Evolutionary conservation across 2,797 vertebrate species (phyloP), one percentile per base, ranked within the genome.

Genomic region (Arctocebus calabarensis): DNA sequence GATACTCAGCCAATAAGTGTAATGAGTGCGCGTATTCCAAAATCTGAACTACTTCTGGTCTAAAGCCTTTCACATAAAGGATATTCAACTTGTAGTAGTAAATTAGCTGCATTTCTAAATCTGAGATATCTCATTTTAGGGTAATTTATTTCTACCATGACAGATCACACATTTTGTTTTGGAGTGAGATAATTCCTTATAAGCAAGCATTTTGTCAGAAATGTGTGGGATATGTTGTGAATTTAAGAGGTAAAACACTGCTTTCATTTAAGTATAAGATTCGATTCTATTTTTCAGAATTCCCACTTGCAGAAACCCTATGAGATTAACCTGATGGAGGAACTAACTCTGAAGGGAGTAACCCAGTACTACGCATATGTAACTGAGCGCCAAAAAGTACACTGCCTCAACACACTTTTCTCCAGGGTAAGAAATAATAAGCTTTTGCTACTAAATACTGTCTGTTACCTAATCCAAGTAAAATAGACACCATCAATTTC

Each of bases 301-400:
- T 96, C 99, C 89, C 99, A 99, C 98, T 98, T 99, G 98, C 99
- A 99, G 98, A 99, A 99, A 98, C 99, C 99, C 74, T 99, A 99
- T 1, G 99, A 99, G 98, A 99, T 99, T 98, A 99, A 99, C 98
- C 98, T 99, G 96, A 99, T 99, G 99, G 99, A 99, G 98, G 99
- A 99, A 98, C 99, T 99, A 95, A 99, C 99, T 20, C 98, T 99
- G 98, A 99, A 99, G 98, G 99, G 99, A 96, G 99, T 99, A 98
- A 99, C 99, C 97, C 99, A 99, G 98, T 99, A 99, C 99, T 99
- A 99, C 20, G 99, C 99, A 95, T 99, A 99, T 70, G 99, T 99
- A 97, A 99, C 99, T 23, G 99, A 99, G 98, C 99, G 99, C 98
- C 99, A 99, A 98, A 99, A 99, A 98, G 99, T 99, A 75, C 99